Evolutionary conservation across 2,113 vertebrate species (phyloP).

Genomic region (Elgaria multicarinata): DNA sequence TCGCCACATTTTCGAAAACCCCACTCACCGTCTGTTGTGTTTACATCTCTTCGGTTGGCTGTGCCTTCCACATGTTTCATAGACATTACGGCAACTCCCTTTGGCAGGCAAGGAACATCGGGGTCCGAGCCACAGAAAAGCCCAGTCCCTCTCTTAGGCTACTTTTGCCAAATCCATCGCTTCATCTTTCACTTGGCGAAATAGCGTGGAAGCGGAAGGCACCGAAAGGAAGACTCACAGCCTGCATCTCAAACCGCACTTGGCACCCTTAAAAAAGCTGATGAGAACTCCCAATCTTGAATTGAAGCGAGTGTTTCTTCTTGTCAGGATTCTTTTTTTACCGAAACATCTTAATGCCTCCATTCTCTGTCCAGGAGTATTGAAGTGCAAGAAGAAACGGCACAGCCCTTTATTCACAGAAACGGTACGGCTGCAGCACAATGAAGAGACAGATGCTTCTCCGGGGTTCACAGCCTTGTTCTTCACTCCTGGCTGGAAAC

Average conservation of each 20-base stretch:
- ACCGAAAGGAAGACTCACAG: accelerated
- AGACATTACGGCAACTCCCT: slow-evolving; percentile 49
- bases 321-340: slow-evolving; percentile 28
- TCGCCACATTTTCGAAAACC: slow-evolving; percentile 34
- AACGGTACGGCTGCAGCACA: slow-evolving; percentile 35
- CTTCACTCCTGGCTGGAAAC: slow-evolving; percentile 19
- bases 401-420: slow-evolving; percentile 36
- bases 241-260: slow-evolving; percentile 3
- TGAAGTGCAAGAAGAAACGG: slow-evolving; percentile 26
- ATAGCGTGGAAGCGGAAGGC: background rate
- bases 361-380: slow-evolving; percentile 22
- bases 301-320: slow-evolving; percentile 25
- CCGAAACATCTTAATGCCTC: slow-evolving; percentile 25
- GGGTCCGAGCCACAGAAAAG: background rate
- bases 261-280: background rate
- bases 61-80: slow-evolving; percentile 46
- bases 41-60: slow-evolving; percentile 19
- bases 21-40: slow-evolving; percentile 30
- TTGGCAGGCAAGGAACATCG: slow-evolving; percentile 19
- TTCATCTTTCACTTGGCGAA: slow-evolving; percentile 17
- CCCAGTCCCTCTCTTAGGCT: slow-evolving; percentile 24
- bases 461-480: background rate
- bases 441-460: slow-evolving; percentile 19
- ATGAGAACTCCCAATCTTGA: slow-evolving; percentile 3
- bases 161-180: slow-evolving; percentile 36